These are phyloP conservation scores for Armadillidium nasatum DNA, from an alignment of 1,140 invertebrate genomes.

Conservation along the genomic window DNA sequence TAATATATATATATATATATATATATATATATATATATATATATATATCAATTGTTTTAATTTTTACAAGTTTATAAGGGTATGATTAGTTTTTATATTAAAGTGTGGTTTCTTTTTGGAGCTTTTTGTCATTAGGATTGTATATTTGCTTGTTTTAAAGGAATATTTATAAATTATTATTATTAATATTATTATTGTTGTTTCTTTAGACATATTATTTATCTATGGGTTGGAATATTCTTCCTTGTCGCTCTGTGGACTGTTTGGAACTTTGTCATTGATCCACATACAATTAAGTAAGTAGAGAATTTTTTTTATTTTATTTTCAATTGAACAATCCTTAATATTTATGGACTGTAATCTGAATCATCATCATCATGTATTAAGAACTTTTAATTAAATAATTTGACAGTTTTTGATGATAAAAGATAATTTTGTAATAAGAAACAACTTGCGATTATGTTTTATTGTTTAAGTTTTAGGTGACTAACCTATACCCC, in stretches of 20 bases:
- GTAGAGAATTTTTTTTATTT: background rate
- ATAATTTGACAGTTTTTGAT: too few relatives aligned
- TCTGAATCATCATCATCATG: too few relatives aligned
- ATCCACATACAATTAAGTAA: constrained; percentile 40
- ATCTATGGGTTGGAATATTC: constrained; percentile 53
- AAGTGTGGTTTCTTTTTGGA: background rate
- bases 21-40: too few relatives aligned
- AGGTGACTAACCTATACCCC: too few relatives aligned
- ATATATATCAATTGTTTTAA: too few relatives aligned
- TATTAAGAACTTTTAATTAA: too few relatives aligned
- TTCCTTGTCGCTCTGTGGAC: constrained; percentile 52
- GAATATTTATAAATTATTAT: background rate
- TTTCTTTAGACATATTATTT: constrained; percentile 49
- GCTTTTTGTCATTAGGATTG: background rate
- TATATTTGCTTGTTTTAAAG: background rate
- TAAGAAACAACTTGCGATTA: too few relatives aligned
- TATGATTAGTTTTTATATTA: background rate
- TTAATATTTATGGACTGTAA: too few relatives aligned
- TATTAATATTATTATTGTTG: background rate
- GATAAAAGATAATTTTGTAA: too few relatives aligned
- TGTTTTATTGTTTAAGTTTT: too few relatives aligned
- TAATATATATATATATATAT: too few relatives aligned
- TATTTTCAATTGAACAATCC: background rate
- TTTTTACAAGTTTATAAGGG: too few relatives aligned
- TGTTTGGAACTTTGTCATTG: constrained; percentile 54